Percentiles rank a stretch among this genome's conserved stretches.
These are phyloP conservation scores for Neocloeon triangulifer DNA, from an alignment of 1,140 invertebrate species.

Conservation along the genomic window DNA sequence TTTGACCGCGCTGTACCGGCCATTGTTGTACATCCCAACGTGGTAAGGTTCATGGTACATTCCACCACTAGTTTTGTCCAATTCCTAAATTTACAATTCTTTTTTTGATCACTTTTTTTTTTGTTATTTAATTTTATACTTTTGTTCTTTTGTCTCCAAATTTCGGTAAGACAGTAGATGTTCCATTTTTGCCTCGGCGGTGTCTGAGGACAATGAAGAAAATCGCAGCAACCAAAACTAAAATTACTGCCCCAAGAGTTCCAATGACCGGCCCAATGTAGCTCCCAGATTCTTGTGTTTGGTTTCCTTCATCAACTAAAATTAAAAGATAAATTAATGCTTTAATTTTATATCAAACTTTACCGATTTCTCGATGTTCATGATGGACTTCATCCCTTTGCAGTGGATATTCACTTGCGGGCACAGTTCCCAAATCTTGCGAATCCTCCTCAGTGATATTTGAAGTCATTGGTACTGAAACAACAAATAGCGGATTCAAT, in stretches of 20 bases:
- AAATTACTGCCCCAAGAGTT: constrained; percentile 45
- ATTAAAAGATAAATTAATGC: background rate
- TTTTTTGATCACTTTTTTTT: no score
- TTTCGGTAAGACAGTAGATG: no score
- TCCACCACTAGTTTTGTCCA: no score
- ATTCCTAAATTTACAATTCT: no score
- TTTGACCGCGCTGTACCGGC: background rate
- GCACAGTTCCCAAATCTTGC: constrained; percentile 19
- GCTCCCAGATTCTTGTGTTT: constrained; percentile 16
- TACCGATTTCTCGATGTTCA: no score
- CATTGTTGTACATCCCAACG: constrained; percentile 8
- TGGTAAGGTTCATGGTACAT: constrained; percentile 17
- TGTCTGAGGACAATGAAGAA: constrained; percentile 45
- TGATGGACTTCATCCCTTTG: constrained; percentile 45
- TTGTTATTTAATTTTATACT: no score
- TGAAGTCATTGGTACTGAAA: no score
- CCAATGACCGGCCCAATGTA: constrained; percentile 53
- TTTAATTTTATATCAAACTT: no score
- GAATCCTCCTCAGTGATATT: constrained; percentile 44
- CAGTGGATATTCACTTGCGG: constrained; percentile 30
- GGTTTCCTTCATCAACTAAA: constrained; percentile 10
- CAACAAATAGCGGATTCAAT: no score
- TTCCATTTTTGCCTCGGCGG: constrained; percentile 29
- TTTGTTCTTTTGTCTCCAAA: no score
- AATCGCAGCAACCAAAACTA: constrained; percentile 40